Base-by-base conservation (phyloP, 2,113 vertebrate species). In the Picathartes gymnocephalus region DNA sequence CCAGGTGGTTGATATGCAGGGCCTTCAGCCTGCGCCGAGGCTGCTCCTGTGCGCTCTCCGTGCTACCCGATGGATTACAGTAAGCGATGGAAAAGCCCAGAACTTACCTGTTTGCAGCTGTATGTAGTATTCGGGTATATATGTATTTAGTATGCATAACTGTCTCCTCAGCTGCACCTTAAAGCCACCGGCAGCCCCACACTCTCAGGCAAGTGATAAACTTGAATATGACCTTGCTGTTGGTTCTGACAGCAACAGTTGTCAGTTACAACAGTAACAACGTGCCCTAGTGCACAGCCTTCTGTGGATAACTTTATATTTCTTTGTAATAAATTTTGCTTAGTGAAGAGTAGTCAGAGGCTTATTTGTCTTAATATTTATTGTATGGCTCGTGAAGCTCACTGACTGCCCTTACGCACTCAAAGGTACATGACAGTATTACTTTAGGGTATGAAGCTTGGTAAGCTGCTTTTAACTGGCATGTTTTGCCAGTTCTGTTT, bases 1-100 rank as follows among this genome's bases (percentile, higher is more conserved):
- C 19, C 10, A 13, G 4, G n/a, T 10, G 42, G 2, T 4, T 13
- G 31, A 8, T 8, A 0, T 3, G 23, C 11, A 3, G 31, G 56
- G 31, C 69, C 62, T 44, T 39, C 27, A 39, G 27, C 23, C 54
- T 44, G 22, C 16, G 4, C 15, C 3, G 51, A 11, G 21, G 17
- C 16, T 17, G 31, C 17, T 51, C 4, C 2, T 7, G 22, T 12
- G 45, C 4, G 4, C 20, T 22, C 18, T 33, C 25, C 2, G 15
- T 70, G 28, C 31, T 22, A 3, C 40, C 5, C 7, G 3, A 5
- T 18, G 3, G 4, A 5, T 30, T 23, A 13, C 17, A 4, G 4
- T 17, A 3, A 58, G 11, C 28, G 5, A 27, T 44, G 27, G 35
- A 7, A 33, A 18, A 65, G 54, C 9, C 13, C 2, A 1, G 40